Conservation (phyloP, 2,113 vertebrate genomes). For the Gambusia holbrooki region DNA sequence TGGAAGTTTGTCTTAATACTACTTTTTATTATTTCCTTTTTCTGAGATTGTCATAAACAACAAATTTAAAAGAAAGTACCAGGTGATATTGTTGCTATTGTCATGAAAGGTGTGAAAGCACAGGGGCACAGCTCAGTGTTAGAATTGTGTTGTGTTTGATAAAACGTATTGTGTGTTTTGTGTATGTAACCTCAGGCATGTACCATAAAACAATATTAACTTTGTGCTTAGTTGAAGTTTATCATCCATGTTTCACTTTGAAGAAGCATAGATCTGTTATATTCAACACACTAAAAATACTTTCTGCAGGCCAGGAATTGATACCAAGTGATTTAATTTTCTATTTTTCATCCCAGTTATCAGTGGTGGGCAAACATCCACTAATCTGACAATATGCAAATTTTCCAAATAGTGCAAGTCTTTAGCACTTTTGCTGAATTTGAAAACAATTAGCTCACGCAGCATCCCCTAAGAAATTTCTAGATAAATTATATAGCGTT, state of each 20-base stretch:
- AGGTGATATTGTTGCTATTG: background rate
- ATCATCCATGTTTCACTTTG: background rate
- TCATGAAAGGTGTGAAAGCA: background rate
- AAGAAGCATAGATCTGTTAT: background rate
- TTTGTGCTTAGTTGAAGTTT: background rate
- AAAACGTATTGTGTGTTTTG: background rate
- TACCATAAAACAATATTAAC: background rate
- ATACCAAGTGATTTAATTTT: background rate
- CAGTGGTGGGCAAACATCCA: too few relatives aligned
- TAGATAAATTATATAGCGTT: too few relatives aligned
- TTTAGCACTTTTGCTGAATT: too few relatives aligned
- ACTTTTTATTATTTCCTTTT: background rate
- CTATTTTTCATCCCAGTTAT: too few relatives aligned
- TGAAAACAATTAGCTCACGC: too few relatives aligned
- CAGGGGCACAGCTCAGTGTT: background rate
- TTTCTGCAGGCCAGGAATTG: background rate
- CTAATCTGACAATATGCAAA: too few relatives aligned
- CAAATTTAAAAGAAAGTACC: background rate
- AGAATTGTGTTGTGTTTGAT: background rate
- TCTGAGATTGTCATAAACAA: background rate
- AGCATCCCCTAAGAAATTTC: too few relatives aligned
- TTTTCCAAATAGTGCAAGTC: too few relatives aligned
- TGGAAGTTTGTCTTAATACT: constrained; percentile 4
- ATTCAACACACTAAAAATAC: background rate
- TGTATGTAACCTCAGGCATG: background rate